A percentile compares a stretch with the other conserved stretches of the same genome.
Conservation (phyloP, 2,797 vertebrate genomes). For the Darevskia mixta region DNA sequence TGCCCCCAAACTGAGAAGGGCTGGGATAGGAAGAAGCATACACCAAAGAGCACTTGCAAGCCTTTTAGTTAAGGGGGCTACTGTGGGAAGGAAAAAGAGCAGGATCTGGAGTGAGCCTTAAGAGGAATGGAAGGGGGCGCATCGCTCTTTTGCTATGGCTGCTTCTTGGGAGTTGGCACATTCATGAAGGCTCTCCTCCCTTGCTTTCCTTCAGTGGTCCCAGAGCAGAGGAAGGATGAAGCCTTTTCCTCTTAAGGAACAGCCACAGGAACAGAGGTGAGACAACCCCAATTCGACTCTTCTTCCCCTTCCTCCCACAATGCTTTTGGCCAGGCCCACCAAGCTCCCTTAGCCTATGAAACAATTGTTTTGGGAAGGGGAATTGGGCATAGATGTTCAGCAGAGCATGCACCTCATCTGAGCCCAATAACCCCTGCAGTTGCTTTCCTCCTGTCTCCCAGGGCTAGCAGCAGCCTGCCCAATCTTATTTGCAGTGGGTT, state of each 20-base stretch:
- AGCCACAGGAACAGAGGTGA: not conserved
- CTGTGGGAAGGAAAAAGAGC: not conserved
- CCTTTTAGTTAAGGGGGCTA: not conserved
- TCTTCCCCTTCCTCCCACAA: too few relatives aligned
- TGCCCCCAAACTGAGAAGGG: not conserved
- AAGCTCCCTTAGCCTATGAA: not conserved
- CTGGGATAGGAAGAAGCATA: not conserved
- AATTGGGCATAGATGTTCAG: not conserved
- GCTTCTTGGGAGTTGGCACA: not conserved
- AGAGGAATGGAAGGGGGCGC: not conserved
- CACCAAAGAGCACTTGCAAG: not conserved
- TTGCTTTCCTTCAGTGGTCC: not conserved
- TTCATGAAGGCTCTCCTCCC: not conserved
- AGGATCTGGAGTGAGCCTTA: not conserved
- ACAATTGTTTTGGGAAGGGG: not conserved
- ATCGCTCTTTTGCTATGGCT: not conserved
- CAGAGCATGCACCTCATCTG: not conserved
- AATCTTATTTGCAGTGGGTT: not conserved
- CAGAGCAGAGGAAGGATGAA: not conserved
- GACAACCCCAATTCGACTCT: not conserved
- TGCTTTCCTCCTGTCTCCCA: not conserved
- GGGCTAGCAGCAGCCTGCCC: not conserved
- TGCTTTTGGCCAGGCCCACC: not conserved
- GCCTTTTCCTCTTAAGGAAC: not conserved
- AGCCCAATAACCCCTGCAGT: not conserved